Conservation (phyloP, 2,888 invertebrate genomes). For the Scrobipalpa costella region DNA sequence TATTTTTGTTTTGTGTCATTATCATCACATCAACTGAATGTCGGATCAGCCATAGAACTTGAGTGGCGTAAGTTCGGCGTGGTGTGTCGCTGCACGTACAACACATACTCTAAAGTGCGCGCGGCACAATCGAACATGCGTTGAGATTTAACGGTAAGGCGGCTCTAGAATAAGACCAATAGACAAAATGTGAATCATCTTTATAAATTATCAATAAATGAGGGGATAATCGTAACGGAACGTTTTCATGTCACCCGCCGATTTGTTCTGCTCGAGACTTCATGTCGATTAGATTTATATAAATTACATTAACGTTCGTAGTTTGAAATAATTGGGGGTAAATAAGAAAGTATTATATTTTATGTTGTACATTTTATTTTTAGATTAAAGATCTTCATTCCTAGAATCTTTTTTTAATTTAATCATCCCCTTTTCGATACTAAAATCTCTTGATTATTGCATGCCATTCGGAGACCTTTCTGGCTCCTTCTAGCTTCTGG, state of each 20-base stretch:
- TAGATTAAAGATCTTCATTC: constrained; percentile 59
- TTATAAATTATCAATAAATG: constrained; percentile 64
- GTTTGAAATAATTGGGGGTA: constrained; percentile 34
- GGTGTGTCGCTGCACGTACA: constrained; percentile 9
- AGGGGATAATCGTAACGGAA: constrained; percentile 51
- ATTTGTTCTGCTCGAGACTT: constrained; percentile 30
- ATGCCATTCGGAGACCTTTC: constrained; percentile 45
- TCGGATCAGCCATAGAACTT: neutral
- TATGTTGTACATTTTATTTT: constrained; percentile 56
- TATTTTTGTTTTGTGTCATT: too few species aligned
- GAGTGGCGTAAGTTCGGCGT: neutral
- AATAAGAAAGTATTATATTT: constrained; percentile 46
- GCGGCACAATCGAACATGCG: constrained; percentile 33
- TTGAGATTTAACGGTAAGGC: constrained; percentile 38
- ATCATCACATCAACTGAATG: neutral
- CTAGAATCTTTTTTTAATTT: constrained; percentile 40
- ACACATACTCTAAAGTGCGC: constrained; percentile 22
- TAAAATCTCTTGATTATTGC: constrained; percentile 48
- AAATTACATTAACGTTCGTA: constrained; percentile 23
- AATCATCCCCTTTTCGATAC: constrained; percentile 47
- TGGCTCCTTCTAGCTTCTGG: constrained; percentile 52
- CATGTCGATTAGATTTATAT: constrained; percentile 35
- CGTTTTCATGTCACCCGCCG: constrained; percentile 56
- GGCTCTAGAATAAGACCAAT: constrained; percentile 42
- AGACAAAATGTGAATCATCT: constrained; percentile 54